Conservation (phyloP, 2,113 vertebrate species). For the Rattus rattus region DNA sequence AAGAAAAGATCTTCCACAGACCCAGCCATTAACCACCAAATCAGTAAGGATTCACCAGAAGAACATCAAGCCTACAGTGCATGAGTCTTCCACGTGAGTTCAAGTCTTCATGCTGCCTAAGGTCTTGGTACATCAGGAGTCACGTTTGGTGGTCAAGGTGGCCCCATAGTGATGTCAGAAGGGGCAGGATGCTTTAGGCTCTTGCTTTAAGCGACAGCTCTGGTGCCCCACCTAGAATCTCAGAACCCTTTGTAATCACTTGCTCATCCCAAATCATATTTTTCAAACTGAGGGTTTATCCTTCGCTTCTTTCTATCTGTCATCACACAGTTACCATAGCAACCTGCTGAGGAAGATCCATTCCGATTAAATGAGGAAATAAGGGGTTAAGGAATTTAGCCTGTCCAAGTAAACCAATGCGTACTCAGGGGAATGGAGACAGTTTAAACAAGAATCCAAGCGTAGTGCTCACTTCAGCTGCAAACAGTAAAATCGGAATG, state of each 20-base stretch:
- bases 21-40: neutral
- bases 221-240: conserved; percentile 13
- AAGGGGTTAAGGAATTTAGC: conserved; percentile 25
- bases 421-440: neutral
- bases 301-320: conserved; percentile 39
- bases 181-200: neutral
- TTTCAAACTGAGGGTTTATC: conserved; percentile 23
- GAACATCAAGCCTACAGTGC: conserved; percentile 7
- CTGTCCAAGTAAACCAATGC: neutral
- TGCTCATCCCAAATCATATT: conserved; percentile 26
- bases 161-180: neutral
- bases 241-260: conserved; percentile 37
- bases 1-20: conserved; percentile 51
- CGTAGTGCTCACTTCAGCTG: neutral
- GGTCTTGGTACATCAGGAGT: neutral
- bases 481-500: neutral
- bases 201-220: conserved; percentile 4
- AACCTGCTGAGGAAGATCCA: neutral
- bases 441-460: conserved; percentile 53
- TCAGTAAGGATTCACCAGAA: neutral
- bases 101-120: neutral
- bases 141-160: neutral
- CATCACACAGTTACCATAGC: conserved; percentile 11
- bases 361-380: conserved; percentile 35
- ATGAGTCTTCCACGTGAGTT: neutral